Evolutionary conservation across 2,113 vertebrate genomes (phyloP).

Genomic region (Muscicapa adusta): DNA sequence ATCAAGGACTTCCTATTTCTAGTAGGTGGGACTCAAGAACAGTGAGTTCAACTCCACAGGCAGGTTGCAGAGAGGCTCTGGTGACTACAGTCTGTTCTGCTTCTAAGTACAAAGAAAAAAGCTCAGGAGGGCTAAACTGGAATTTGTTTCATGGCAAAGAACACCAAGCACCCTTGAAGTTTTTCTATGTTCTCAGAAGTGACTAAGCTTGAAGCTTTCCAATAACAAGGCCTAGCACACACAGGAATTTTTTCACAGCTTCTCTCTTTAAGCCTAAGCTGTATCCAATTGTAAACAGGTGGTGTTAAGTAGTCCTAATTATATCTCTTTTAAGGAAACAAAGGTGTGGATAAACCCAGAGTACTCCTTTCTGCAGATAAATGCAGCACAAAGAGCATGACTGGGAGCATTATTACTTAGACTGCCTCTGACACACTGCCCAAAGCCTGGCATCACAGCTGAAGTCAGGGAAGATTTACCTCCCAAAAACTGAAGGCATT

Average conservation of each 20-base stretch:
- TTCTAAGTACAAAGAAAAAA: neutral
- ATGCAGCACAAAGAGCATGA: neutral
- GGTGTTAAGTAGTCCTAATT: neutral
- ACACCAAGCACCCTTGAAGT: neutral
- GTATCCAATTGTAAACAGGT: neutral
- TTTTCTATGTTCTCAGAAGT: neutral
- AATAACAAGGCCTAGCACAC: neutral
- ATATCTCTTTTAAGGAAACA: neutral
- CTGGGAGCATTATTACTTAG: neutral
- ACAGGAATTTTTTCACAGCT: neutral
- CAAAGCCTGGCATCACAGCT: neutral
- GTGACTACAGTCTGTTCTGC: neutral
- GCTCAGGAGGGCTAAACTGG: neutral
- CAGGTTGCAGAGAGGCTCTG: neutral
- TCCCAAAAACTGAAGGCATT: neutral
- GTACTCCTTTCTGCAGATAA: neutral
- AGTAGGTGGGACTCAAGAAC: neutral
- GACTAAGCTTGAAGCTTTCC: neutral
- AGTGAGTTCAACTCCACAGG: neutral
- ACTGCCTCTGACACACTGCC: neutral
- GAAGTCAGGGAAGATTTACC: neutral
- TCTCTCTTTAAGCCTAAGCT: neutral
- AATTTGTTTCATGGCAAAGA: neutral
- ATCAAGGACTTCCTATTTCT: neutral
- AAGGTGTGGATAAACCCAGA: neutral